Conservation (phyloP, 1,140 invertebrate genomes). For the Scaptomyza graminum region DNA sequence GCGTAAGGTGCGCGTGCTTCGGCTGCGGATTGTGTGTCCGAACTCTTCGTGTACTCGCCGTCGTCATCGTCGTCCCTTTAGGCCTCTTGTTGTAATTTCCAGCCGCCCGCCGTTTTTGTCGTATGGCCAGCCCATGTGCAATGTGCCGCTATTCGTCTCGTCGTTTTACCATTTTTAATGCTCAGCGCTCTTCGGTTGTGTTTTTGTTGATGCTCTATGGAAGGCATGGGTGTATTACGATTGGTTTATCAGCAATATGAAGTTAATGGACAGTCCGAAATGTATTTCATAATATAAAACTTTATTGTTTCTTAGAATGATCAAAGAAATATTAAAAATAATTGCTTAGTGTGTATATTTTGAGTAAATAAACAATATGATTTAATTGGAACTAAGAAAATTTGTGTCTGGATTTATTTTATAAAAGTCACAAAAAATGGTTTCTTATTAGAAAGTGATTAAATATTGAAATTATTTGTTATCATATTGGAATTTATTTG, state of each 20-base stretch:
- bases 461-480: constrained; percentile 12
- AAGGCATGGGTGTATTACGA: constrained; percentile 23
- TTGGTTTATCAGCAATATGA: constrained; percentile 29
- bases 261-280: constrained; percentile 3
- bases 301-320: background rate
- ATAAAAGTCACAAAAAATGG: background rate
- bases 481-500: constrained; percentile 46
- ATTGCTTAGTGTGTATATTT: too few species aligned
- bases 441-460: background rate
- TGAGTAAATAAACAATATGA: background rate
- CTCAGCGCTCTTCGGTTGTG: constrained; percentile 27
- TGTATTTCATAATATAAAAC: background rate
- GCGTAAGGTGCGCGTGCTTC: constrained; percentile 69
- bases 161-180: constrained; percentile 38
- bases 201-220: constrained; percentile 43
- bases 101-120: constrained; percentile 53
- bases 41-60: constrained; percentile 44
- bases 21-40: constrained; percentile 32
- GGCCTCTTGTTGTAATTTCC: constrained; percentile 72
- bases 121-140: constrained; percentile 49
- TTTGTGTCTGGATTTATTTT: background rate
- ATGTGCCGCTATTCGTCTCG: constrained; percentile 68
- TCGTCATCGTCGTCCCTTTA: constrained; percentile 61
- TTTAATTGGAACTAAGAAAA: too few species aligned
- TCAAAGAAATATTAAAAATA: background rate